A percentile compares a stretch with the other conserved stretches of the same genome.
phyloP scores from a whole-genome alignment of 2,113 vertebrate genomes.

The Ctenodactylus gundi region DNA sequence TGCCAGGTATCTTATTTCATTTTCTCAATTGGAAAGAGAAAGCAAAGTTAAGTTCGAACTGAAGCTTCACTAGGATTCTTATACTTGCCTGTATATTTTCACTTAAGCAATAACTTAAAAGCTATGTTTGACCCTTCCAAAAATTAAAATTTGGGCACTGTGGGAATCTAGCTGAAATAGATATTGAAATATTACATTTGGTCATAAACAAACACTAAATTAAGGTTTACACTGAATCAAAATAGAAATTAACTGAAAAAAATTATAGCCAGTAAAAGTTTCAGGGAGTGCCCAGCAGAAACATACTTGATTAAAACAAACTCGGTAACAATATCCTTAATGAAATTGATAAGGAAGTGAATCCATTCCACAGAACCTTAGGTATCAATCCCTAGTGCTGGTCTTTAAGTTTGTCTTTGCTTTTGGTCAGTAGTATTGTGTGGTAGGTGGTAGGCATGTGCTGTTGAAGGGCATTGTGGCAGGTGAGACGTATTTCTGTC shows the following conservation, averaged over 20 bases:
- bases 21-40: conserved; percentile 48
- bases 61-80: conserved; percentile 4
- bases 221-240: neutral
- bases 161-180: neutral
- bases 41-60: neutral
- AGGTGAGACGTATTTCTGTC: neutral
- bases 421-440: neutral
- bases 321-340: neutral
- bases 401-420: neutral
- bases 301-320: neutral
- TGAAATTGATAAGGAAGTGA: neutral
- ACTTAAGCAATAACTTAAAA: conserved; percentile 19
- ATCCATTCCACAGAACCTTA: neutral
- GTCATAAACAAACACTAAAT: neutral
- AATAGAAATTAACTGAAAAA: neutral
- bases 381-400: neutral
- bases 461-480: neutral
- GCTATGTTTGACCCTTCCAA: neutral
- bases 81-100: neutral
- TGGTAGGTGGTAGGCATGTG: neutral
- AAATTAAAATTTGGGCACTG: neutral
- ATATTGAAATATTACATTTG: conserved; percentile 4
- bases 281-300: neutral
- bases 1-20: conserved; percentile 34
- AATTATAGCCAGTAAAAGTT: neutral